Conservation (phyloP, 2,888 invertebrate genomes). For the Euclidia mi region DNA sequence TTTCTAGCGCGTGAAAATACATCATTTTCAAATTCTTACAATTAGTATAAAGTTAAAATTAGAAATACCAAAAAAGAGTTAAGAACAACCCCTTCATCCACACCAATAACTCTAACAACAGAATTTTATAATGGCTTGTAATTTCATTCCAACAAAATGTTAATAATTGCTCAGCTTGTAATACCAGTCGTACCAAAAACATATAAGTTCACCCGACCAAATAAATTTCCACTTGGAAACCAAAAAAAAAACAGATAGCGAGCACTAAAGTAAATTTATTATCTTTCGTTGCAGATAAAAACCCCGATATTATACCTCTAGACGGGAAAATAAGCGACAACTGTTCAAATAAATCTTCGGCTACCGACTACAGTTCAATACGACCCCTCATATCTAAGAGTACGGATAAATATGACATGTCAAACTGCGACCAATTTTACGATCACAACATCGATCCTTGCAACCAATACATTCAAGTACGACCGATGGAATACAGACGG, state of each 20-base stretch:
- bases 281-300: constrained; percentile 78
- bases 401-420: constrained; percentile 79
- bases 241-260: constrained; percentile 30
- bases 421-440: no score
- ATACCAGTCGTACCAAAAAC: constrained; percentile 20
- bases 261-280: constrained; percentile 38
- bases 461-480: constrained; percentile 81
- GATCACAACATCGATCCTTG: constrained; percentile 80
- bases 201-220: constrained; percentile 28
- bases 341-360: constrained; percentile 84
- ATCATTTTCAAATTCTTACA: no score
- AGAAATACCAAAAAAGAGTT: no score
- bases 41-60: no score
- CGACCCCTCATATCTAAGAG: constrained; percentile 81
- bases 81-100: background rate
- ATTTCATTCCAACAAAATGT: constrained; percentile 13
- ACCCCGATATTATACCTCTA: constrained; percentile 86
- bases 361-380: constrained; percentile 83
- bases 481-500: constrained; percentile 79
- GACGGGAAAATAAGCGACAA: constrained; percentile 86
- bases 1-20: no score
- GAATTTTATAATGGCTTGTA: background rate
- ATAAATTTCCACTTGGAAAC: constrained; percentile 36
- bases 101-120: background rate
- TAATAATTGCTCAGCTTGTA: constrained; percentile 18